These are phyloP conservation scores for Sinhomidia bicolor DNA, from an alignment of 2,888 invertebrate genomes.

Conservation along the genomic window DNA sequence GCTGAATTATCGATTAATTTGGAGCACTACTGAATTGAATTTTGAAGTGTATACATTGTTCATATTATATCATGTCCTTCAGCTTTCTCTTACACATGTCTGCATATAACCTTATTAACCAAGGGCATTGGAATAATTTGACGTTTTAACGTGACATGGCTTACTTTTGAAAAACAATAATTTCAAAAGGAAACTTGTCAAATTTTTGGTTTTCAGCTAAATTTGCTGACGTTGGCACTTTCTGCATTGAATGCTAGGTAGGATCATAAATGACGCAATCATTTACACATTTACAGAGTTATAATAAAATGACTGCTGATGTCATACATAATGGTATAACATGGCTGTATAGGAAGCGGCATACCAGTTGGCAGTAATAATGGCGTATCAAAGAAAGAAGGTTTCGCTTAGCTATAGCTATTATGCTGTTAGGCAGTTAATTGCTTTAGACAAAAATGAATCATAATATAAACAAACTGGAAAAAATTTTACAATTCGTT, in stretches of 20 bases:
- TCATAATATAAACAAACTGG: slow-evolving; percentile 2
- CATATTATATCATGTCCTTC: slow-evolving; percentile 23
- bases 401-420: too few species aligned
- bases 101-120: background rate
- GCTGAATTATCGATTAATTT: slow-evolving; percentile 9
- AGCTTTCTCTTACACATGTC: slow-evolving; percentile 22
- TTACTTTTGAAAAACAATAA: background rate
- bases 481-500: slow-evolving; percentile 19
- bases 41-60: background rate
- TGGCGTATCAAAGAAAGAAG: too few species aligned
- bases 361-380: too few species aligned
- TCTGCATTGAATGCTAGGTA: background rate
- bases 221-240: background rate
- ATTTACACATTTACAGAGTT: background rate
- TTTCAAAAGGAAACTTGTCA: slow-evolving; percentile 1
- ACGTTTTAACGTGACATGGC: slow-evolving; percentile 3
- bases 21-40: background rate
- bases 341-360: background rate
- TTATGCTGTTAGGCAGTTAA: background rate
- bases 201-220: background rate
- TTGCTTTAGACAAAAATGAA: too few species aligned
- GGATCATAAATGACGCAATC: background rate
- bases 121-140: slow-evolving; percentile 17
- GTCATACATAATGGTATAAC: background rate
- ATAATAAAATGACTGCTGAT: background rate